These are phyloP conservation scores for Sceloporus tristichus DNA, from an alignment of 2,113 vertebrate species.

Conservation along the genomic window DNA sequence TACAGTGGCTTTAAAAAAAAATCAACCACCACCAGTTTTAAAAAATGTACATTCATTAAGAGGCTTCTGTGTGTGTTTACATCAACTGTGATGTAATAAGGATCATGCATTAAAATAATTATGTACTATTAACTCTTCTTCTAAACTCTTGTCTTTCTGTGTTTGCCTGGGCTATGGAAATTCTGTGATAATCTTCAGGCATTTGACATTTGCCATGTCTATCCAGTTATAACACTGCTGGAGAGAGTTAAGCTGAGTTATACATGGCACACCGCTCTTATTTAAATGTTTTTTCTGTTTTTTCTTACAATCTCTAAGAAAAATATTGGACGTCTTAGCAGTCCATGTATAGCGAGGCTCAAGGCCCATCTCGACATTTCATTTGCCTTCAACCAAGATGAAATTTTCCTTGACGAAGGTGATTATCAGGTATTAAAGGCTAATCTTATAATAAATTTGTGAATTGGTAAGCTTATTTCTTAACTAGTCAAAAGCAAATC, in stretches of 20 bases:
- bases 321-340: constrained; percentile 45
- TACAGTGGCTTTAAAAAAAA: background rate
- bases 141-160: constrained; percentile 28
- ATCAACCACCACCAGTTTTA: background rate
- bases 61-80: background rate
- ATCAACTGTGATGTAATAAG: constrained; percentile 54
- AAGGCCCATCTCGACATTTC: constrained; percentile 68
- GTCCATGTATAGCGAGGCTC: constrained; percentile 44
- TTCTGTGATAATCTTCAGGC: constrained; percentile 39
- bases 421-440: constrained; percentile 78
- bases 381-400: constrained; percentile 61
- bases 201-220: constrained; percentile 41
- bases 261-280: background rate
- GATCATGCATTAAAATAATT: constrained; percentile 39
- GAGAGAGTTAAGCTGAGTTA: background rate
- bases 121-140: constrained; percentile 41
- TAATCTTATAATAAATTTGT: constrained; percentile 77
- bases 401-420: constrained; percentile 78
- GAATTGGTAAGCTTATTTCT: constrained; percentile 75
- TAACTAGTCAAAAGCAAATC: constrained; percentile 74
- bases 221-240: constrained; percentile 33
- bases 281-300: constrained; percentile 17
- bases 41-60: background rate
- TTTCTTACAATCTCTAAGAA: constrained; percentile 34
- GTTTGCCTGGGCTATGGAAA: background rate